These are phyloP conservation scores for Poecilia gillii DNA, from an alignment of 2,797 vertebrate genomes.

Conservation along the genomic window DNA sequence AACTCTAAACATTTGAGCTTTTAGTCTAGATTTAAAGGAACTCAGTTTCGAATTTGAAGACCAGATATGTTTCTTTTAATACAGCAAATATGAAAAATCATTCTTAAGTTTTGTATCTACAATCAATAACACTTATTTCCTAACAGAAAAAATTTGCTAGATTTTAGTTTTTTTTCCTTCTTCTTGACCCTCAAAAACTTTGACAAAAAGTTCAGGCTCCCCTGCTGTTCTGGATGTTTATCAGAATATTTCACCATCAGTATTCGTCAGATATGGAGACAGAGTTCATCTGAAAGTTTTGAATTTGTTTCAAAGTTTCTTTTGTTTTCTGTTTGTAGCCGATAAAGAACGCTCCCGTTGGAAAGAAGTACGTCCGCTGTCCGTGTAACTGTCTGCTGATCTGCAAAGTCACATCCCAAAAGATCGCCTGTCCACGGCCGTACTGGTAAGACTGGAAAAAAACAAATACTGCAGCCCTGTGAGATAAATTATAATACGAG, in stretches of 20 bases:
- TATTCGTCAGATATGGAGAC: not conserved
- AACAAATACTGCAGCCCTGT: not conserved
- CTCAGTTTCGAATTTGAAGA: too few relatives aligned
- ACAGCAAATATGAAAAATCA: too few relatives aligned
- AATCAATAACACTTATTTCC: too few relatives aligned
- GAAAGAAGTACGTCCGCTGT: slow-evolving; percentile 93
- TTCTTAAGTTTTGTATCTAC: too few relatives aligned
- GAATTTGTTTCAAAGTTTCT: not conserved
- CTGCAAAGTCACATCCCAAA: slow-evolving; percentile 90
- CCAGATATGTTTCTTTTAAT: too few relatives aligned
- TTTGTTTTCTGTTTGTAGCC: slow-evolving; percentile 73
- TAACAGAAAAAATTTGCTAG: too few relatives aligned
- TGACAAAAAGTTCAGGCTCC: too few relatives aligned
- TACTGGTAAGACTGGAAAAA: slow-evolving; percentile 83
- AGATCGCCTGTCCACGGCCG: slow-evolving; percentile 89
- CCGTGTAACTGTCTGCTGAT: slow-evolving; percentile 93
- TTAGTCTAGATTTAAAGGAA: too few relatives aligned
- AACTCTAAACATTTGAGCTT: too few relatives aligned
- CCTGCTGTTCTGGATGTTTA: not conserved
- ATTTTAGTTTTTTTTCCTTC: too few relatives aligned
- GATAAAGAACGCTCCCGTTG: slow-evolving; percentile 89
- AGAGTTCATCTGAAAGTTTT: not conserved
- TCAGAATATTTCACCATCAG: not conserved
- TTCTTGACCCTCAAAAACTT: too few relatives aligned
- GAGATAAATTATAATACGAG: not conserved